Evolutionary conservation across 2,888 invertebrate species (phyloP).

Genomic region (Drosophila borborema): DNA sequence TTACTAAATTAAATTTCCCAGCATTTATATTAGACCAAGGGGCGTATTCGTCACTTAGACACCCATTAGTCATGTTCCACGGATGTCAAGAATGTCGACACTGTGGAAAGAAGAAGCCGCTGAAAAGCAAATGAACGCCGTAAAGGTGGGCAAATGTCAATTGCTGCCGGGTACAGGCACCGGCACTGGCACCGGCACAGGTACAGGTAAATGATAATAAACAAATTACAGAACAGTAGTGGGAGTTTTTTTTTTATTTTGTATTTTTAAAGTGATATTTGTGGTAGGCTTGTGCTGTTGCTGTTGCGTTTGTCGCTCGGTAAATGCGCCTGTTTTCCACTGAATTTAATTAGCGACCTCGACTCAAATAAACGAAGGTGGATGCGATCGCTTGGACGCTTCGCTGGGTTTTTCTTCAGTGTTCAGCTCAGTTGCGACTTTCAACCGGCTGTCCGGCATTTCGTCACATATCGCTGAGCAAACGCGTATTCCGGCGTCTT

Average conservation of each 20-base stretch:
- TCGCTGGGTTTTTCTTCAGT: conserved; percentile 62
- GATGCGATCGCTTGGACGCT: conserved; percentile 80
- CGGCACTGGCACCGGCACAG: neutral
- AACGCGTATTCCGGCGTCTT: conserved; percentile 31
- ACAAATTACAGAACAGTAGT: conserved; percentile 50
- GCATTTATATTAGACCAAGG: neutral
- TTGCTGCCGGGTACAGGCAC: neutral
- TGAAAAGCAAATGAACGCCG: conserved; percentile 5
- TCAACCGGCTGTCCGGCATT: conserved; percentile 50
- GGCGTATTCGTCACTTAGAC: conserved; percentile 66
- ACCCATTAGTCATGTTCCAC: conserved; percentile 71
- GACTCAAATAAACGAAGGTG: conserved; percentile 75
- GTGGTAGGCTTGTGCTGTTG: conserved; percentile 17
- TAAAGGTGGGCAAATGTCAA: conserved; percentile 28
- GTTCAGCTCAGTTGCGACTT: conserved; percentile 39
- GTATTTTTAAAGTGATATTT: conserved; percentile 17
- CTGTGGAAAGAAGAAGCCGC: conserved; percentile 29
- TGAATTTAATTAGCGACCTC: conserved; percentile 78
- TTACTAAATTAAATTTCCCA: neutral
- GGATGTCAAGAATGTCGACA: conserved; percentile 54
- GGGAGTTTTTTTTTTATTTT: conserved; percentile 16
- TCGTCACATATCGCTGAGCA: conserved; percentile 76
- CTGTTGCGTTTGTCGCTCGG: conserved; percentile 21
- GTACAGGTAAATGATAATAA: conserved; percentile 44
- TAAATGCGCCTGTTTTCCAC: conserved; percentile 79